Base-by-base conservation (phyloP, 1,140 invertebrate species). In the Aphelenchoides besseyi region DNA sequence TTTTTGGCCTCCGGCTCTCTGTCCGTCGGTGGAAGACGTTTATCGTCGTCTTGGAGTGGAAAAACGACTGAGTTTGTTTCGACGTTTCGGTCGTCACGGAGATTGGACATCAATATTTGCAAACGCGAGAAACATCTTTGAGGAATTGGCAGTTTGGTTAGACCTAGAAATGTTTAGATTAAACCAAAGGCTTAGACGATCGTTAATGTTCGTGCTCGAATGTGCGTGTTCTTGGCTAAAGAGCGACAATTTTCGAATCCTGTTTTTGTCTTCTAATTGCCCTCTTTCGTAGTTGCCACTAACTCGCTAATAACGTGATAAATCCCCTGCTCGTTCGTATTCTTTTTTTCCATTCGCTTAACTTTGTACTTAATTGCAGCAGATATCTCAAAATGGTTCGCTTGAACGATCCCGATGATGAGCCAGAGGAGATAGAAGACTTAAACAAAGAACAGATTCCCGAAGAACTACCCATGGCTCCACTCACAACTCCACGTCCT, bases 361-460 rank as follows among this genome's bases (percentile, higher is more conserved):
- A n/a, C n/a, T n/a, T n/a, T n/a, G n/a, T n/a, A n/a, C n/a, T n/a
- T n/a, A n/a, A 48, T 23, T 48, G 41, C 41, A 48, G 41, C 41
- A 48, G 41, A 48, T n/a, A n/a, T n/a, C n/a, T n/a, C 37, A 41
- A 41, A 33, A 59, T 59, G 55, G 55, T 59, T 12, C 5, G 18
- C 5, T 33, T 66, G 1, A 33, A 66, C 63, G 63, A 71, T 55
- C 26, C 33, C 3, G 36, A 71, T 3, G 69, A 54, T 16, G 18
- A 54, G 33, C 18, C 18, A n/a, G 68, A 71, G 8, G 1, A 36
- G 69, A 33, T 37, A 35, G 36, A 37, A n/a, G 69, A 71, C 32
- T 69, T 71, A 12, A 71, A 71, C 69, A 74, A 75, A 73, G 73
- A 74, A 36, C 36, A 74, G 32, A 75, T 74, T 3, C 73, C 73